Conservation (phyloP, 2,888 invertebrate species). For the Clivina fossor region DNA sequence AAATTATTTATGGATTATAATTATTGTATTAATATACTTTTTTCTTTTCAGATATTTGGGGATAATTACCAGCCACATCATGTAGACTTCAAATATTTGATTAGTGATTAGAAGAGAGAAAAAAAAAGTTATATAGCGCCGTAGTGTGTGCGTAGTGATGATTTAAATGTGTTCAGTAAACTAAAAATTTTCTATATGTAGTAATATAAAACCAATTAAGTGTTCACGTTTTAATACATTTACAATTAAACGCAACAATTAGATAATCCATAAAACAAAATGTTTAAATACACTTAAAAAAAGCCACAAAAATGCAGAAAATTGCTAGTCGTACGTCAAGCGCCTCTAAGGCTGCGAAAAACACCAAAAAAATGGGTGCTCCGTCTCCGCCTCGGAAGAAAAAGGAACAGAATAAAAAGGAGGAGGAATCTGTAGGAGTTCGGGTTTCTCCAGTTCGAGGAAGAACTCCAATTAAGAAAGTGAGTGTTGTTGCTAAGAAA, state of each 20-base stretch:
- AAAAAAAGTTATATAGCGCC: conserved; percentile 6
- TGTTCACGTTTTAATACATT: conserved; percentile 25
- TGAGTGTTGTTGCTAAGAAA: conserved; percentile 39
- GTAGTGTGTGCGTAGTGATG: conserved; percentile 25
- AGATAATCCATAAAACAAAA: conserved; percentile 10
- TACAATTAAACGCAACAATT: conserved; percentile 28
- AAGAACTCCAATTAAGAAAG: conserved; percentile 41
- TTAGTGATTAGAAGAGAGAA: too few relatives aligned
- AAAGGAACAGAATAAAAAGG: conserved; percentile 41
- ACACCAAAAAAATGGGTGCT: conserved; percentile 39
- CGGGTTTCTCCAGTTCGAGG: conserved; percentile 52
- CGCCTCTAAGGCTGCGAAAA: conserved; percentile 36
- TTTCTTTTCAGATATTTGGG: too few relatives aligned
- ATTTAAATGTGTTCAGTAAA: conserved; percentile 28
- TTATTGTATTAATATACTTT: too few relatives aligned
- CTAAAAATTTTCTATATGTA: conserved; percentile 12
- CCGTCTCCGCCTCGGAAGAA: conserved; percentile 44
- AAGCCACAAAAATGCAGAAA: conserved; percentile 20
- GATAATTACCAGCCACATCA: too few relatives aligned
- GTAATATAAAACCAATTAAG: conserved; percentile 22
- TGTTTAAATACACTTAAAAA: conserved; percentile 12
- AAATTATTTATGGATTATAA: too few relatives aligned
- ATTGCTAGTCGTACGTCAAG: conserved; percentile 1
- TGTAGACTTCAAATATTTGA: too few relatives aligned
- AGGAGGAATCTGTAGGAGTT: conserved; percentile 47